Percentiles rank a stretch among this genome's conserved stretches.
Evolutionary conservation across 2,888 invertebrate genomes (phyloP).

Genomic region (Parapristionchus giblindavisi): DNA sequence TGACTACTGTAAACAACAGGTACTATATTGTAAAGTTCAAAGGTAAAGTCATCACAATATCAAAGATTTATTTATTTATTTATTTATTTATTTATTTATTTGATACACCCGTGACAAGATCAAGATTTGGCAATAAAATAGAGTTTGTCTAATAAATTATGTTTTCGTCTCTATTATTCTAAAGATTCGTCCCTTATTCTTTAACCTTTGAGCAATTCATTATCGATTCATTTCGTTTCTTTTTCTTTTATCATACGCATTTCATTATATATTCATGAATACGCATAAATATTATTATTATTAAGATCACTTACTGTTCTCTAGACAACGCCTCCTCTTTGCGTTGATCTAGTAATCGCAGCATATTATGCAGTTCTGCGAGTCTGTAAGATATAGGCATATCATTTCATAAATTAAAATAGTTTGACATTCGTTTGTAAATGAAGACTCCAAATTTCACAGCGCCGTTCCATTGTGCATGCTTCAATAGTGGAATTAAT

Average conservation of each 20-base stretch:
- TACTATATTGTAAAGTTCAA: neutral
- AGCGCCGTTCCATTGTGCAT: too few relatives aligned
- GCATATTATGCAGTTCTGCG: conserved; percentile 28
- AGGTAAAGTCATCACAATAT: neutral
- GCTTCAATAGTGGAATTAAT: too few relatives aligned
- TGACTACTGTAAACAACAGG: neutral
- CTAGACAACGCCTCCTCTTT: conserved; percentile 30
- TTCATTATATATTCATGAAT: neutral
- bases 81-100: too few relatives aligned
- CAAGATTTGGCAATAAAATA: too few relatives aligned
- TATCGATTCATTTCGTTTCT: too few relatives aligned
- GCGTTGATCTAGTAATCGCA: conserved; percentile 16
- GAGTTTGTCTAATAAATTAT: too few relatives aligned
- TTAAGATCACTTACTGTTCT: conserved; percentile 16
- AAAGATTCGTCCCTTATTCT: too few relatives aligned
- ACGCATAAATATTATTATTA: neutral
- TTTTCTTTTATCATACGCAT: too few relatives aligned
- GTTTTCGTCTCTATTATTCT: too few relatives aligned
- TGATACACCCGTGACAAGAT: too few relatives aligned
- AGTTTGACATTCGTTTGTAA: neutral
- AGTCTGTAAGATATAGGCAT: neutral
- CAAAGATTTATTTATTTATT: too few relatives aligned
- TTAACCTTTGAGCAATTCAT: too few relatives aligned
- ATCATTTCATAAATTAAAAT: neutral
- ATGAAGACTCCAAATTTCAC: neutral